phyloP scores from a whole-genome alignment of 23 tunicate species.

The Phallusia fumigata region DNA sequence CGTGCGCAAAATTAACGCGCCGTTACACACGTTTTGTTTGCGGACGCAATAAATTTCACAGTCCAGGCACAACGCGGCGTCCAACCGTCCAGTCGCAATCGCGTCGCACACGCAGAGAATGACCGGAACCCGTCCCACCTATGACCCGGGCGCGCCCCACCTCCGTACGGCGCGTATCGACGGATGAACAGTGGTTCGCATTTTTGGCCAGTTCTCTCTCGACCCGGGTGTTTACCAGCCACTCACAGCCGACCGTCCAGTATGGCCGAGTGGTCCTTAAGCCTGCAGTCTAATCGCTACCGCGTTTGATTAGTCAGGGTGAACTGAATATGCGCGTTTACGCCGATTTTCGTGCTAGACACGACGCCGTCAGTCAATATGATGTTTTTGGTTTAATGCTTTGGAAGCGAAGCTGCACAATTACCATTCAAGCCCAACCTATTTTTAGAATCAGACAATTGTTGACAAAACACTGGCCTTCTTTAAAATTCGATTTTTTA shows the following conservation, averaged over 20 bases:
- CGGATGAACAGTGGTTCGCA: neutral
- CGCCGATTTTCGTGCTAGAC: too few species aligned
- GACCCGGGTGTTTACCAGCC: neutral
- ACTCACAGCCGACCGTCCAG: neutral
- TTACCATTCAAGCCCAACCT: too few species aligned
- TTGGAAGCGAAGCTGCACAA: too few species aligned
- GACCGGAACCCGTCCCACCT: conserved; percentile 13
- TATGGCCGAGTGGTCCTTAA: neutral
- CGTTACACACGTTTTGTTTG: neutral
- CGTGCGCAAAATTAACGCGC: too few species aligned
- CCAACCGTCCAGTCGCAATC: neutral
- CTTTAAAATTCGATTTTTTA: too few species aligned
- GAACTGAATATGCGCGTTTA: neutral
- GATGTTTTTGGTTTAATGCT: too few species aligned
- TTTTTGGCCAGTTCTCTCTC: neutral
- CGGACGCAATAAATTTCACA: conserved; percentile 1
- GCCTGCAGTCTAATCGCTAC: neutral
- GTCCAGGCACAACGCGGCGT: neutral
- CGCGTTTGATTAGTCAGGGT: conserved; percentile 12
- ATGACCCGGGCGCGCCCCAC: neutral
- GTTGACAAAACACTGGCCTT: too few species aligned
- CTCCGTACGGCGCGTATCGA: neutral
- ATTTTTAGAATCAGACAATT: too few species aligned
- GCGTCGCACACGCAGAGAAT: neutral
- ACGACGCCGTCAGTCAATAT: too few species aligned